Evolutionary conservation across 1,140 invertebrate genomes (phyloP).

Genomic region (Cyclina sinensis): DNA sequence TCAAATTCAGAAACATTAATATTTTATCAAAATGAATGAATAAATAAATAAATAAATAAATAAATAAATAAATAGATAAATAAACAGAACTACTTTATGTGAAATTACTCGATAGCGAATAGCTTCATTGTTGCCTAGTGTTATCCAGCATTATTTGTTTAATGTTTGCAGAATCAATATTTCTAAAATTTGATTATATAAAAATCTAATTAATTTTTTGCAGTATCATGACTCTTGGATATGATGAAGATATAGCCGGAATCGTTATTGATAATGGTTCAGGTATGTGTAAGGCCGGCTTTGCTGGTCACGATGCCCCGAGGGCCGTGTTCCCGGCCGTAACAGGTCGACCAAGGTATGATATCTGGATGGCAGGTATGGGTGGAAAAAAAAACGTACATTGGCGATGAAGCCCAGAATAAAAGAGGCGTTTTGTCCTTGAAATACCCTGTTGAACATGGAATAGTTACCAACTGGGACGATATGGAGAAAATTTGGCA

Average conservation of each 20-base stretch:
- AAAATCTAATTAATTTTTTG: not conserved
- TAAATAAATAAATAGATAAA: too few relatives aligned
- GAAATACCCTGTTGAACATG: constrained; percentile 88
- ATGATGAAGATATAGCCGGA: constrained; percentile 93
- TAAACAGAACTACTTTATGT: too few relatives aligned
- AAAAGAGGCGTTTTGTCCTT: constrained; percentile 89
- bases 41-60: too few relatives aligned
- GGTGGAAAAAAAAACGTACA: constrained; percentile 82
- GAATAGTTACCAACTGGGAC: constrained; percentile 95
- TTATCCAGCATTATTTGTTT: too few relatives aligned
- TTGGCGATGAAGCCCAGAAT: constrained; percentile 89
- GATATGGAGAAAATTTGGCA: constrained; percentile 89
- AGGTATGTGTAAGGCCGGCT: constrained; percentile 96
- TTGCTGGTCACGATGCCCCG: constrained; percentile 95
- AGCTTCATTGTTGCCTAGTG: too few relatives aligned
- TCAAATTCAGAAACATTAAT: too few relatives aligned
- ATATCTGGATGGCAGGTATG: constrained; percentile 74
- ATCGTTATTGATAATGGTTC: constrained; percentile 96
- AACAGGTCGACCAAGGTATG: constrained; percentile 93
- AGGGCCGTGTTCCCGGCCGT: constrained; percentile 96
- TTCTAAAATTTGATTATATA: too few relatives aligned
- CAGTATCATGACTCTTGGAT: not conserved
- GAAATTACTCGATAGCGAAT: too few relatives aligned
- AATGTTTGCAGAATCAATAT: too few relatives aligned
- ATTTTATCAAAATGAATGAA: too few relatives aligned